phyloP scores from a whole-genome alignment of 2,113 vertebrate genomes.

The Antigone vipio region DNA sequence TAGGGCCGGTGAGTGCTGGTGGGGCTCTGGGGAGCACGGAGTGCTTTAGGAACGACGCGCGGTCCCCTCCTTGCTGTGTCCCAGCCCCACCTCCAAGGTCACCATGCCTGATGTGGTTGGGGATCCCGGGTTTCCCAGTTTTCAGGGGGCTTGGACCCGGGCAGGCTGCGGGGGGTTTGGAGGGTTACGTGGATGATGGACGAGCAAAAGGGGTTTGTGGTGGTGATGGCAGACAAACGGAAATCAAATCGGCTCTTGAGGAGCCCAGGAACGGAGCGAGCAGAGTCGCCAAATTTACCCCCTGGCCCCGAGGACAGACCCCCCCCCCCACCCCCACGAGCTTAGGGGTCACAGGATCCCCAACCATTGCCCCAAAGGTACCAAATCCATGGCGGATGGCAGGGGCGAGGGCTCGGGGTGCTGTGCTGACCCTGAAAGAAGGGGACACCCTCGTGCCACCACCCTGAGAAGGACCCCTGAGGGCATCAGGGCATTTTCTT shows the following conservation, averaged over 20 bases:
- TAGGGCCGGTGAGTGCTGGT: accelerated
- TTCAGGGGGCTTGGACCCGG: neutral
- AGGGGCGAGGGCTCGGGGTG: accelerated
- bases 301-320: neutral
- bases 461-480: neutral
- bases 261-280: neutral
- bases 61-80: neutral
- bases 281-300: neutral
- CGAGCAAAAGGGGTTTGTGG: neutral
- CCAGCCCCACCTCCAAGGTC: accelerated
- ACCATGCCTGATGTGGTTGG: accelerated
- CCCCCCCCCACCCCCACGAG: no score
- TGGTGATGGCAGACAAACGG: accelerated
- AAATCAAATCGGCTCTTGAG: neutral
- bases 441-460: neutral
- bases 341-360: neutral
- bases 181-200: accelerated
- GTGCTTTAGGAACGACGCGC: accelerated
- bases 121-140: neutral
- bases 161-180: accelerated
- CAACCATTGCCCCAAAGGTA: neutral
- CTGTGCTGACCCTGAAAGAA: accelerated
- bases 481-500: neutral
- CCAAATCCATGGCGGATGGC: neutral
- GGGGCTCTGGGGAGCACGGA: neutral